Percentiles rank a stretch among this genome's conserved stretches.
These are phyloP conservation scores for Teleiodes luculella DNA, from an alignment of 2,888 invertebrate genomes.

Conservation along the genomic window DNA sequence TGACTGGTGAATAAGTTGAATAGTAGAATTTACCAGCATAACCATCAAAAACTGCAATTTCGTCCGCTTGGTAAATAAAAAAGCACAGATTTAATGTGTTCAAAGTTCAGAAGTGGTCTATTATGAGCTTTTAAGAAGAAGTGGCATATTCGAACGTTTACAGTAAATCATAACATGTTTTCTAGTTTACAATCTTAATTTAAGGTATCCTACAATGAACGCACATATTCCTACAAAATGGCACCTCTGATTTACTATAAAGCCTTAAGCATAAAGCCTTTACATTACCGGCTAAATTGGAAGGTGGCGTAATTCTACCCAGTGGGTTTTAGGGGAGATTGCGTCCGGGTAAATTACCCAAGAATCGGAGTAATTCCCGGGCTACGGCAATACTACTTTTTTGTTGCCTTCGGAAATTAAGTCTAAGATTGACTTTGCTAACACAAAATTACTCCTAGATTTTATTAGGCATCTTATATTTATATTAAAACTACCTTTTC, in stretches of 20 bases:
- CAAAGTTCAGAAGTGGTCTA: too few species aligned
- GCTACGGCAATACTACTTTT: constrained; percentile 6
- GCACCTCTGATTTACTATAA: constrained; percentile 45
- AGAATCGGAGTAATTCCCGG: constrained; percentile 19
- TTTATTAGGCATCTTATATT: too few species aligned
- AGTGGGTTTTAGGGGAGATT: constrained; percentile 21
- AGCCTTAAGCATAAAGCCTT: constrained; percentile 47
- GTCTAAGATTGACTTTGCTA: background rate
- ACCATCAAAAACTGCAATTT: too few species aligned
- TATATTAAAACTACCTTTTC: too few species aligned
- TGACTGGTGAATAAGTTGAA: too few species aligned
- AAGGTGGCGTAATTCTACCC: constrained; percentile 41
- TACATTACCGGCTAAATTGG: constrained; percentile 52
- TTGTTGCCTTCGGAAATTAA: constrained; percentile 8
- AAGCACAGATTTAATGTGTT: too few species aligned
- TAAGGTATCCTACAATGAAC: constrained; percentile 19
- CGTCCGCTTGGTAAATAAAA: too few species aligned
- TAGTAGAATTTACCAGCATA: too few species aligned
- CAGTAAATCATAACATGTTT: background rate
- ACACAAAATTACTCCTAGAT: too few species aligned
- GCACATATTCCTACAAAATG: constrained; percentile 32
- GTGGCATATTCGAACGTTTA: too few species aligned
- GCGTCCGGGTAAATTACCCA: constrained; percentile 17
- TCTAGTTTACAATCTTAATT: too few species aligned
- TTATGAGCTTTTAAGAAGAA: too few species aligned